Conservation (phyloP, 2,888 invertebrate genomes). For the Ochlodes sylvanus region DNA sequence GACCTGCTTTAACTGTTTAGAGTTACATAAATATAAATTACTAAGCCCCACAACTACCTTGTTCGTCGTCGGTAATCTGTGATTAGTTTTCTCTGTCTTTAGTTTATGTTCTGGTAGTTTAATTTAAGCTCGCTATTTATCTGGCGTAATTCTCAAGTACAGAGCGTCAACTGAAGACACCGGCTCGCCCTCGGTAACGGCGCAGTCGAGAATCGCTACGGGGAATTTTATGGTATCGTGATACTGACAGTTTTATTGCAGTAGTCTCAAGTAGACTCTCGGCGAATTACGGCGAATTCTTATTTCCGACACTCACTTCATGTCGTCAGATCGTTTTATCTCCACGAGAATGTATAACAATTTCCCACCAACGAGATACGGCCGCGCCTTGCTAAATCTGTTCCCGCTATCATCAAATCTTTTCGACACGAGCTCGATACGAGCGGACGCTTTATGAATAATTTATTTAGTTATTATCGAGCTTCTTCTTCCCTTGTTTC, state of each 20-base stretch:
- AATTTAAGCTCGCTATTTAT: conserved; percentile 7
- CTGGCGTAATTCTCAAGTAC: conserved; percentile 9
- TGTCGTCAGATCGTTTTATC: conserved; percentile 50
- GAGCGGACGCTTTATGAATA: conserved; percentile 65
- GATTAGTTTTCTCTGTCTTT: background rate
- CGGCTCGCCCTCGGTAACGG: conserved; percentile 50
- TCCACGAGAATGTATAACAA: conserved; percentile 42
- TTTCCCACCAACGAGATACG: conserved; percentile 16
- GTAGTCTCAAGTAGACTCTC: conserved; percentile 62
- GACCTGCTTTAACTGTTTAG: background rate
- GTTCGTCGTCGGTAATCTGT: background rate
- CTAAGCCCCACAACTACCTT: background rate
- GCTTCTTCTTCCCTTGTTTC: conserved; percentile 55
- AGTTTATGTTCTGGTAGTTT: background rate
- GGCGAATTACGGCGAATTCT: conserved; percentile 59
- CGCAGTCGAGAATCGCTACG: conserved; percentile 58
- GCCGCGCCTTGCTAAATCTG: conserved; percentile 49
- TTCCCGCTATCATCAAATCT: conserved; percentile 63
- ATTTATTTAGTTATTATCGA: conserved; percentile 67
- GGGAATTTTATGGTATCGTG: conserved; percentile 69
- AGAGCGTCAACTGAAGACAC: conserved; percentile 50
- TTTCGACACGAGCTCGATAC: conserved; percentile 57
- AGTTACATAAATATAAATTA: background rate
- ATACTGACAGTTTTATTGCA: conserved; percentile 72
- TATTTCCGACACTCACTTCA: conserved; percentile 50